Conservation (phyloP, 2,113 vertebrate genomes). For the Taxidea taxus region DNA sequence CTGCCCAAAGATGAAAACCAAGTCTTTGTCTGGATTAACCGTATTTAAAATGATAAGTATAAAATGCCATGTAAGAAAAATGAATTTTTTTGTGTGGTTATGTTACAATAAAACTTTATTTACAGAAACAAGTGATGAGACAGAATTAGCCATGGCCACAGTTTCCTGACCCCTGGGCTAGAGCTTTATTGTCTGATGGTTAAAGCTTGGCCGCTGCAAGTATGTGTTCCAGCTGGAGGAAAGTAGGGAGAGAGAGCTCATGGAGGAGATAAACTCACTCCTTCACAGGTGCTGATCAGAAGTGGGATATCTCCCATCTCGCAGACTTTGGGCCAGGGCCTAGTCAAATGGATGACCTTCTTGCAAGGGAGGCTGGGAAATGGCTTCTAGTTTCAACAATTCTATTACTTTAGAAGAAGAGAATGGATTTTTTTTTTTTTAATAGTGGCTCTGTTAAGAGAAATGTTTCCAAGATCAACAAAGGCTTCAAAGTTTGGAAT, state of each 20-base stretch:
- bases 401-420: not conserved
- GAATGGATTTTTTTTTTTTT: not conserved
- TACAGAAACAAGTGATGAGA: not conserved
- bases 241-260: not conserved
- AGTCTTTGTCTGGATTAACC: not conserved
- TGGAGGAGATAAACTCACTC: not conserved
- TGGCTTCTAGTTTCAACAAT: not conserved
- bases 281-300: not conserved
- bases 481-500: not conserved
- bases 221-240: not conserved
- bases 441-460: not conserved
- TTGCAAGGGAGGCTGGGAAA: not conserved
- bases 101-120: not conserved
- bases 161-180: not conserved
- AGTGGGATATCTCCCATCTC: not conserved
- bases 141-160: not conserved
- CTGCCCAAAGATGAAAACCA: not conserved
- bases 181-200: not conserved
- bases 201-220: not conserved
- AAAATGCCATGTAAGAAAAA: not conserved
- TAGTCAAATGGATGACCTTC: not conserved
- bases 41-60: slow-evolving; percentile 14
- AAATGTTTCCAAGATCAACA: not conserved
- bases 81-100: not conserved
- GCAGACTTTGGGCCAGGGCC: not conserved